These are phyloP conservation scores for Huso huso DNA, from an alignment of 2,797 vertebrate species.

Conservation along the genomic window DNA sequence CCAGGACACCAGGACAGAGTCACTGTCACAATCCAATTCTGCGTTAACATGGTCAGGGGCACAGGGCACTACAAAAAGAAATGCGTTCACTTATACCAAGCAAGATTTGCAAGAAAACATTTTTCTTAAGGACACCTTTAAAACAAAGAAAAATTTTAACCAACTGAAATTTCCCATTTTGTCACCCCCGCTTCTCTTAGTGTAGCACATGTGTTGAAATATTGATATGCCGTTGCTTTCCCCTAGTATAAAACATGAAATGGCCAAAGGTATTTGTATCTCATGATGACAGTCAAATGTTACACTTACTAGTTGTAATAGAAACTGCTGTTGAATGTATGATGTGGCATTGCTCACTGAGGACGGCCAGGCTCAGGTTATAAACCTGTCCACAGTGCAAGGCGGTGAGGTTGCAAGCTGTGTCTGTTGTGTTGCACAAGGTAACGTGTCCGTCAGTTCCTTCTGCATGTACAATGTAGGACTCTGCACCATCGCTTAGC, in stretches of 20 bases:
- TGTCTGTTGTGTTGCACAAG: slow-evolving; percentile 32
- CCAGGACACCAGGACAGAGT: slow-evolving; percentile 48
- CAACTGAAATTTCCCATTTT: no score
- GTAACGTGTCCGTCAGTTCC: slow-evolving; percentile 27
- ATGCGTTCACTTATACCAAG: no score
- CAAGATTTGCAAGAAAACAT: no score
- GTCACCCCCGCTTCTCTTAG: no score
- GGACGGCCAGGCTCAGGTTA: slow-evolving; percentile 37
- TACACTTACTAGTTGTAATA: slow-evolving; percentile 54
- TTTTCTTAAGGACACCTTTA: no score
- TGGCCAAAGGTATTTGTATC: no score
- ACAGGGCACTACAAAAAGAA: slow-evolving; percentile 52
- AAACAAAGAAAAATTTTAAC: no score
- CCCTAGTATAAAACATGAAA: no score
- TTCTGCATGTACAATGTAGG: slow-evolving; percentile 39
- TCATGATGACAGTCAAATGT: no score
- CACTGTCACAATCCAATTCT: slow-evolving; percentile 44
- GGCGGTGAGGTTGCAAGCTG: slow-evolving; percentile 39
- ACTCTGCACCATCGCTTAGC: slow-evolving; percentile 28
- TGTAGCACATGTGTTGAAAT: no score
- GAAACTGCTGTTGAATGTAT: slow-evolving; percentile 22
- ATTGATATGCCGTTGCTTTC: no score
- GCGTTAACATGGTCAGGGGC: slow-evolving; percentile 40
- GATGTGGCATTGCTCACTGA: slow-evolving; percentile 35
- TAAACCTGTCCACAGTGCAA: slow-evolving; percentile 56